phyloP scores from a whole-genome alignment of 2,113 vertebrate genomes.

The Oryzias woworae region DNA sequence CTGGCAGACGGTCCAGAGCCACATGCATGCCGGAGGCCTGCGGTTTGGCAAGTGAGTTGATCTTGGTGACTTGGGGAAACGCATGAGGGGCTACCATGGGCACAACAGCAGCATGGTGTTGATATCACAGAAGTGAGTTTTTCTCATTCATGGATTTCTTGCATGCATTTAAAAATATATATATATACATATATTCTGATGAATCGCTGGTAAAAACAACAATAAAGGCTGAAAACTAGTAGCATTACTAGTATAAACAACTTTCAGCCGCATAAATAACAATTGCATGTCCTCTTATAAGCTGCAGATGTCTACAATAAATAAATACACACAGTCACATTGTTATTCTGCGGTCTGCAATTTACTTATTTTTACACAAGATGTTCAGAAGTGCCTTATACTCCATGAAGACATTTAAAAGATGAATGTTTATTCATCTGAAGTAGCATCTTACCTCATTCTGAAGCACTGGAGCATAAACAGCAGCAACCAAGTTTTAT shows the following conservation, averaged over 20 bases:
- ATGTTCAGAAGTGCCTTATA: constrained; percentile 33
- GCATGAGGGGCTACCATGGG: constrained; percentile 63
- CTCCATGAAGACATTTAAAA: constrained; percentile 32
- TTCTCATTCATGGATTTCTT: constrained; percentile 30
- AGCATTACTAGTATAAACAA: no score
- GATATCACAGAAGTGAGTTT: constrained; percentile 39
- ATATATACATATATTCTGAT: constrained; percentile 2
- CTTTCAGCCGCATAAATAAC: not conserved
- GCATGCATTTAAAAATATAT: constrained; percentile 32
- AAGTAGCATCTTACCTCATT: constrained; percentile 29
- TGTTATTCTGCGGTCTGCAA: constrained; percentile 28
- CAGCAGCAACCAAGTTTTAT: constrained; percentile 27
- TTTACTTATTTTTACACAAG: constrained; percentile 31
- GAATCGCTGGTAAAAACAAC: constrained; percentile 7
- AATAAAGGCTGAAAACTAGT: constrained; percentile 1
- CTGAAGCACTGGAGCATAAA: constrained; percentile 23
- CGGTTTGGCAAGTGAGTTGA: constrained; percentile 96
- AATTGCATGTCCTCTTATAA: constrained; percentile 29
- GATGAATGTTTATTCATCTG: constrained; percentile 13
- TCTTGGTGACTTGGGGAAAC: constrained; percentile 52
- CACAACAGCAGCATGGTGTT: constrained; percentile 65
- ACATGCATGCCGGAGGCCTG: constrained; percentile 97
- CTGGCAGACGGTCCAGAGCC: constrained; percentile 97
- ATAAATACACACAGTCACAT: constrained; percentile 13
- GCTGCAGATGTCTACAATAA: constrained; percentile 30